Percentiles rank a stretch among this genome's conserved stretches.
Evolutionary conservation across 2,888 invertebrate genomes (phyloP).

Genomic region (Athripsodes cinereus): DNA sequence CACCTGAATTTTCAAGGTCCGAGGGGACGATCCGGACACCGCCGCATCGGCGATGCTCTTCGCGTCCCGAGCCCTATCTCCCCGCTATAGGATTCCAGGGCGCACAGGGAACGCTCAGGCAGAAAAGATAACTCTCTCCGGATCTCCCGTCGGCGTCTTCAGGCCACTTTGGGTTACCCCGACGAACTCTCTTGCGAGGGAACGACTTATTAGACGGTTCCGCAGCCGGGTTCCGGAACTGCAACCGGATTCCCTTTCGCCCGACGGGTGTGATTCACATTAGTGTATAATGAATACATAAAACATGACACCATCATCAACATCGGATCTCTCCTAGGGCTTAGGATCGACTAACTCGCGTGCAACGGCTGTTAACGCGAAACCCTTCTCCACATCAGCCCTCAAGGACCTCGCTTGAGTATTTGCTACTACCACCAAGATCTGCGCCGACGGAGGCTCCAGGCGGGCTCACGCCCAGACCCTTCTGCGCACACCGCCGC

Average conservation of each 20-base stretch:
- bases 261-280: slow-evolving; percentile 43
- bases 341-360: no score
- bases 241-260: slow-evolving; percentile 53
- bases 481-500: no score
- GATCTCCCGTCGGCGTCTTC: slow-evolving; percentile 52
- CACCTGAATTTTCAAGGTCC: slow-evolving; percentile 38
- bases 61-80: slow-evolving; percentile 46
- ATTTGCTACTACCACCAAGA: no score
- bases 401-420: no score
- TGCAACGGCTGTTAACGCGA: no score
- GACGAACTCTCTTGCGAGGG: slow-evolving; percentile 42
- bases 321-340: no score
- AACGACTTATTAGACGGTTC: slow-evolving; percentile 45
- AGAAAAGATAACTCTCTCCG: slow-evolving; percentile 48
- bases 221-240: slow-evolving; percentile 54
- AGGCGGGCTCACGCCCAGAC: no score
- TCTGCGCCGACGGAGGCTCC: no score
- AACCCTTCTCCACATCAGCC: no score
- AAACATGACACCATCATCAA: no score
- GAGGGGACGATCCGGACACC: slow-evolving; percentile 42
- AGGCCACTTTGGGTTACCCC: slow-evolving; percentile 48
- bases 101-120: slow-evolving; percentile 45
- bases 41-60: slow-evolving; percentile 43
- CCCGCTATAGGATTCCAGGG: slow-evolving; percentile 49
- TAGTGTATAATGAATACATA: no score